Evolutionary conservation across 2,888 invertebrate species (phyloP).

Genomic region (Drosophila antonietae): DNA sequence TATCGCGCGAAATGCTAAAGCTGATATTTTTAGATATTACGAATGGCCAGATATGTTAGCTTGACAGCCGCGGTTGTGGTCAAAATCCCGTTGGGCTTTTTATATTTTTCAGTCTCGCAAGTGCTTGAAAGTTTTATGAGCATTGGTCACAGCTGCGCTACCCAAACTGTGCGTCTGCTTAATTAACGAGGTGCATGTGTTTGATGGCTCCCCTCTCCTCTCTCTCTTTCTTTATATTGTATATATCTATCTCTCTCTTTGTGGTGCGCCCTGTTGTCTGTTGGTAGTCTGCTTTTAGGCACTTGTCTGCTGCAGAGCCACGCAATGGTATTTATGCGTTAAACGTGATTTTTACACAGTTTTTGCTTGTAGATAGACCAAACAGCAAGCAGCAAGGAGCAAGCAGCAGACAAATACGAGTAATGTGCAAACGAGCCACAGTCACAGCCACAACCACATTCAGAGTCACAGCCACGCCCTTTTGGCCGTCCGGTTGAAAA

Average conservation of each 20-base stretch:
- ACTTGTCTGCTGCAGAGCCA: constrained; percentile 13
- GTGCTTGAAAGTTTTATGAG: constrained; percentile 14
- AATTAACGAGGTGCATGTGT: constrained; percentile 43
- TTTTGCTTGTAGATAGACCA: constrained; percentile 30
- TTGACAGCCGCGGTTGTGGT: constrained; percentile 13
- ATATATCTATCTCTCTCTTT: neutral
- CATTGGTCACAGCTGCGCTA: neutral
- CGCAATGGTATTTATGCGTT: constrained; percentile 56
- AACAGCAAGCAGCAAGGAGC: constrained; percentile 15
- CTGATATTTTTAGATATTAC: constrained; percentile 18
- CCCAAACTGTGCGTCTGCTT: constrained; percentile 25
- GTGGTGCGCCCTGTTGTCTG: constrained; percentile 1
- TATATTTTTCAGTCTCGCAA: neutral
- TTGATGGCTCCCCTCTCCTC: neutral
- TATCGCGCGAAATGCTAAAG: neutral
- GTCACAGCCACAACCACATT: constrained; percentile 6
- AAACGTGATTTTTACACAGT: constrained; percentile 68
- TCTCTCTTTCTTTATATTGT: neutral
- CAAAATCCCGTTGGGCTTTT: neutral
- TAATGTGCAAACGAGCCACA: constrained; percentile 12
- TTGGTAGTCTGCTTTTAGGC: constrained; percentile 41
- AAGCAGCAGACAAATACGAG: constrained; percentile 16
- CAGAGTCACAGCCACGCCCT: neutral
- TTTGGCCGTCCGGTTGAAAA: constrained; percentile 4
- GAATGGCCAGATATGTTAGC: constrained; percentile 11